phyloP scores from a whole-genome alignment of 2,888 invertebrate species.

The Bruchidius siliquastri region DNA sequence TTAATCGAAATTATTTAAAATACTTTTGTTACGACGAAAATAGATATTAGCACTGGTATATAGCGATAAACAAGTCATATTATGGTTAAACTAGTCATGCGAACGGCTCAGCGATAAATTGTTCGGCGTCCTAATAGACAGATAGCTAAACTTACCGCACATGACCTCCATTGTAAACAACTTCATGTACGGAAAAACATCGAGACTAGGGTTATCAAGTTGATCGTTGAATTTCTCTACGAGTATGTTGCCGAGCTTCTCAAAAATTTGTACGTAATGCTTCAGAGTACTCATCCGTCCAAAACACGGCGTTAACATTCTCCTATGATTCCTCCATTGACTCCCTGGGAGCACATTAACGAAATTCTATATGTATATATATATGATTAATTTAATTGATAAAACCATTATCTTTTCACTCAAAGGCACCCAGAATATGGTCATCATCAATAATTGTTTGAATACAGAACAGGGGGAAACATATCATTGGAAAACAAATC shows the following conservation, averaged over 20 bases:
- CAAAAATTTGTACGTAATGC: constrained; percentile 65
- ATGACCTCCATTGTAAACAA: constrained; percentile 59
- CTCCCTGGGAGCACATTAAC: constrained; percentile 9
- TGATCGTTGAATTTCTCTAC: constrained; percentile 49
- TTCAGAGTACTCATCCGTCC: constrained; percentile 68
- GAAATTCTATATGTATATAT: no score
- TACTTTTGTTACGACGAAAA: no score
- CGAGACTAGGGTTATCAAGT: constrained; percentile 46
- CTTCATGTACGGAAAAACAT: constrained; percentile 59
- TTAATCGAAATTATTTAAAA: no score
- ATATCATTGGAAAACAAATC: no score
- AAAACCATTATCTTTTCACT: no score
- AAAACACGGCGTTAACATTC: constrained; percentile 68
- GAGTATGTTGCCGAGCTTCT: constrained; percentile 57
- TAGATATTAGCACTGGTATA: no score
- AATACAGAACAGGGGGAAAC: no score
- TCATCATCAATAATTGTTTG: no score
- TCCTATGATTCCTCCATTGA: constrained; percentile 13
- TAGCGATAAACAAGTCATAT: no score
- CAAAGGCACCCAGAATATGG: no score
- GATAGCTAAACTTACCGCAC: constrained; percentile 47
- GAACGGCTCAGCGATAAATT: neutral
- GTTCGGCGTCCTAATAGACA: neutral
- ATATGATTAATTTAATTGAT: no score
- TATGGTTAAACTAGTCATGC: neutral